phyloP scores from a whole-genome alignment of 2,113 vertebrate genomes.

The Smithornis capensis region DNA sequence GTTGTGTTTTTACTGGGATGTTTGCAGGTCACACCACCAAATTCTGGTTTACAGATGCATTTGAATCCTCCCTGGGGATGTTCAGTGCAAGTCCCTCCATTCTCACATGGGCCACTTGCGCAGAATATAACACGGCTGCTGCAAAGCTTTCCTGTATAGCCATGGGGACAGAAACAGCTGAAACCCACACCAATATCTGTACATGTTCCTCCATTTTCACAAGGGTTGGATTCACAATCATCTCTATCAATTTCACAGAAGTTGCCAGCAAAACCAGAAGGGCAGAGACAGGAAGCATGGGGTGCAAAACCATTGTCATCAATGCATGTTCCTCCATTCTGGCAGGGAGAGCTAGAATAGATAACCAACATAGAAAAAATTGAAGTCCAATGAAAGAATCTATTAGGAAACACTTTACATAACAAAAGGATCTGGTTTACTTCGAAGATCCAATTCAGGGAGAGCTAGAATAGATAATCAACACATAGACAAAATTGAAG shows the following conservation, averaged over 20 bases:
- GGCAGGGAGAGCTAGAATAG: constrained; percentile 84
- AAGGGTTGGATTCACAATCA: constrained; percentile 85
- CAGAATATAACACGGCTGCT: constrained; percentile 74
- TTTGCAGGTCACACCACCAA: constrained; percentile 80
- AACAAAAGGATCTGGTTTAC: background rate
- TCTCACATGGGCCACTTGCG: constrained; percentile 77
- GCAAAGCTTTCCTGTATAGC: constrained; percentile 84
- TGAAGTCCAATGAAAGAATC: background rate
- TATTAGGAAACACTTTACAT: background rate
- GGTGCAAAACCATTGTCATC: constrained; percentile 76
- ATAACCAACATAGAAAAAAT: background rate
- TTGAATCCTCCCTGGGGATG: constrained; percentile 75
- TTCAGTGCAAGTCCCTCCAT: constrained; percentile 82
- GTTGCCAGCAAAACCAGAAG: constrained; percentile 84
- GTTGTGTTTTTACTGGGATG: constrained; percentile 59
- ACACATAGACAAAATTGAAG: background rate
- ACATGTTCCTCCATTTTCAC: constrained; percentile 87
- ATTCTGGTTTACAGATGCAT: constrained; percentile 82
- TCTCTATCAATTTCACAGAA: constrained; percentile 85
- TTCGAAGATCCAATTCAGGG: constrained; percentile 61
- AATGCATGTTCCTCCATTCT: constrained; percentile 87
- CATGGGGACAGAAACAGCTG: constrained; percentile 81
- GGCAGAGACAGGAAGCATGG: constrained; percentile 84
- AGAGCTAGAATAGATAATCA: constrained; percentile 72
- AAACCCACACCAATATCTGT: constrained; percentile 78